Conservation (phyloP, 2,797 vertebrate species). For the Sebastes glaucus region DNA sequence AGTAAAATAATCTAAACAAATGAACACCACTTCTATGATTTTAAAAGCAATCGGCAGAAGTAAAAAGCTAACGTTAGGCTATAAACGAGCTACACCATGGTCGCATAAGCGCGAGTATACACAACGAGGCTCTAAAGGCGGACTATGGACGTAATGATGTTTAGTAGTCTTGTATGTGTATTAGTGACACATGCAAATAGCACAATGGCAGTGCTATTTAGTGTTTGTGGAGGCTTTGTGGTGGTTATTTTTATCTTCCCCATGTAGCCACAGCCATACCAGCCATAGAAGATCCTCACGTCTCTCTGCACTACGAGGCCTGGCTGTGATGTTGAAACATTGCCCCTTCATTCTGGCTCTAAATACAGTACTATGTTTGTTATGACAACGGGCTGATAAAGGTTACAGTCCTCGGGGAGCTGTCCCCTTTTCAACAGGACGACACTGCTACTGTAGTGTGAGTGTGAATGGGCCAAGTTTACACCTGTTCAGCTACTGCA, state of each 20-base stretch:
- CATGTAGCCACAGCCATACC: neutral
- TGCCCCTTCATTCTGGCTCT: constrained; percentile 2
- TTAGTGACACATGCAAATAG: neutral
- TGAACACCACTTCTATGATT: no score
- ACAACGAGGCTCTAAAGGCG: no score
- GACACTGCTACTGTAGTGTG: neutral
- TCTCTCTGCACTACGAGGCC: neutral
- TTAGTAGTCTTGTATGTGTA: neutral
- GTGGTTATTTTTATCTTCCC: constrained; percentile 26
- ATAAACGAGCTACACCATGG: no score
- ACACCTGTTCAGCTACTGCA: neutral
- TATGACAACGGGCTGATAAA: constrained; percentile 66
- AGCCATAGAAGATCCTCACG: neutral
- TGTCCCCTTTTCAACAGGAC: constrained; percentile 29
- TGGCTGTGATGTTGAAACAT: constrained; percentile 15
- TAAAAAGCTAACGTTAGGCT: no score
- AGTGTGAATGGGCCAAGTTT: neutral
- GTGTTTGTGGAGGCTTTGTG: neutral
- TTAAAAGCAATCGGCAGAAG: no score
- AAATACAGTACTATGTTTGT: constrained; percentile 51
- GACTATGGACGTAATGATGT: no score
- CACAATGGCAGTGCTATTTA: neutral
- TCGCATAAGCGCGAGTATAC: no score
- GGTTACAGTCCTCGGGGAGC: constrained; percentile 18
- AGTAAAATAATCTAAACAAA: no score